Percentiles rank a stretch among this genome's conserved stretches.
Evolutionary conservation across 2,888 invertebrate species (phyloP).

Genomic region (Ornithoptera alexandrae): DNA sequence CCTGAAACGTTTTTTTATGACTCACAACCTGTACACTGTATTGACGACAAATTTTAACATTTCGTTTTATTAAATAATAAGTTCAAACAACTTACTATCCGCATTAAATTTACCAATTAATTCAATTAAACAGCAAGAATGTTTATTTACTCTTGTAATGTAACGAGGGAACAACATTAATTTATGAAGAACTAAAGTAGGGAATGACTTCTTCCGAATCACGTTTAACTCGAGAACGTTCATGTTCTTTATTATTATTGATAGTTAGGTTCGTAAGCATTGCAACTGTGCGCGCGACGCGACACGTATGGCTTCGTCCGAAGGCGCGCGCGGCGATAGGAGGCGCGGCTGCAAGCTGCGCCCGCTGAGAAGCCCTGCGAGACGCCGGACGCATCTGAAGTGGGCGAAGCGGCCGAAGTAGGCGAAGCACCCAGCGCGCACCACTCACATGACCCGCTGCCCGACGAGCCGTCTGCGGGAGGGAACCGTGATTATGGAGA

Average conservation of each 20-base stretch:
- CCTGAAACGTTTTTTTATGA: constrained; percentile 43
- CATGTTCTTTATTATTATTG: constrained; percentile 18
- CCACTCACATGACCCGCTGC: constrained; percentile 59
- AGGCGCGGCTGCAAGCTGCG: constrained; percentile 34
- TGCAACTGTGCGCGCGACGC: constrained; percentile 26
- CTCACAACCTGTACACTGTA: too few species aligned
- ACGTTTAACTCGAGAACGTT: constrained; percentile 23
- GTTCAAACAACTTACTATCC: constrained; percentile 25
- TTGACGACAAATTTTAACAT: too few species aligned
- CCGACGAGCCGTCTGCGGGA: constrained; percentile 61
- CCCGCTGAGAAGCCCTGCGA: constrained; percentile 35
- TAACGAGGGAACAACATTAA: constrained; percentile 24
- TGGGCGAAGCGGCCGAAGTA: constrained; percentile 31
- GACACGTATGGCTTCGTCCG: constrained; percentile 28
- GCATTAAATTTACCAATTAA: background rate
- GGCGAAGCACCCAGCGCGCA: constrained; percentile 49
- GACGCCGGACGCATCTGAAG: constrained; percentile 33
- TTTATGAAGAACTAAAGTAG: constrained; percentile 25
- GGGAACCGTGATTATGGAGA: constrained; percentile 34
- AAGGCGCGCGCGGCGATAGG: constrained; percentile 36
- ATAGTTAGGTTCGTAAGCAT: constrained; percentile 34
- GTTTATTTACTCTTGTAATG: constrained; percentile 22
- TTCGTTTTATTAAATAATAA: background rate
- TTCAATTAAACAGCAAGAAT: constrained; percentile 17
- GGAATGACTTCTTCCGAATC: constrained; percentile 23